These are phyloP conservation scores for Diadema setosum DNA, from an alignment of 35 echinoderm and acorn worm genomes.

Conservation along the genomic window DNA sequence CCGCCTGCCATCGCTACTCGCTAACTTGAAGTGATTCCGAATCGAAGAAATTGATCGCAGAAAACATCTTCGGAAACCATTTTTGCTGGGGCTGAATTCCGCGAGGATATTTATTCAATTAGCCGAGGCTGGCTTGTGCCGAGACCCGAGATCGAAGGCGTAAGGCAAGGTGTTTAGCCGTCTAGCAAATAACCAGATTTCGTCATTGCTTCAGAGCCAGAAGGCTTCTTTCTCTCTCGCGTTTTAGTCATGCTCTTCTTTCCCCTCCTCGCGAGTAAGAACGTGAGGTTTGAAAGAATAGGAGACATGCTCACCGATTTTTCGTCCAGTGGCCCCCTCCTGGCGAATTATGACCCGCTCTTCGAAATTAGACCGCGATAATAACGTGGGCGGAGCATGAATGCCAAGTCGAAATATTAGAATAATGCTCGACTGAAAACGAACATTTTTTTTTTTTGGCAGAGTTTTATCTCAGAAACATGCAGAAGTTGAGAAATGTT, in stretches of 20 bases:
- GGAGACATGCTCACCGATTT: neutral
- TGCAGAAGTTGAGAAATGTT: no score
- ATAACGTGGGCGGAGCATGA: neutral
- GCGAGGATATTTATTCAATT: constrained; percentile 33
- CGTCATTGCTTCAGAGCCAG: no score
- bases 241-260: no score
- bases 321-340: no score
- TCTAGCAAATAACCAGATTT: neutral
- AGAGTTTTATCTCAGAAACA: no score
- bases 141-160: neutral
- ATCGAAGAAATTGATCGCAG: constrained; percentile 29
- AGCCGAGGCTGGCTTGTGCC: neutral
- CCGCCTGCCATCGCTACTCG: constrained; percentile 3
- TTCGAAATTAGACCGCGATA: neutral
- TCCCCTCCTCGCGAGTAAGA: no score
- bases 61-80: constrained; percentile 30
- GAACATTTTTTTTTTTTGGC: no score
- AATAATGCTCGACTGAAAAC: no score
- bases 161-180: neutral
- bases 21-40: constrained; percentile 3
- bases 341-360: neutral
- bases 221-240: no score
- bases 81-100: constrained; percentile 22
- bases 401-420: no score
- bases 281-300: neutral